Base-by-base conservation (phyloP, 2,888 invertebrate genomes). In the Amblyjoppa proteus region DNA sequence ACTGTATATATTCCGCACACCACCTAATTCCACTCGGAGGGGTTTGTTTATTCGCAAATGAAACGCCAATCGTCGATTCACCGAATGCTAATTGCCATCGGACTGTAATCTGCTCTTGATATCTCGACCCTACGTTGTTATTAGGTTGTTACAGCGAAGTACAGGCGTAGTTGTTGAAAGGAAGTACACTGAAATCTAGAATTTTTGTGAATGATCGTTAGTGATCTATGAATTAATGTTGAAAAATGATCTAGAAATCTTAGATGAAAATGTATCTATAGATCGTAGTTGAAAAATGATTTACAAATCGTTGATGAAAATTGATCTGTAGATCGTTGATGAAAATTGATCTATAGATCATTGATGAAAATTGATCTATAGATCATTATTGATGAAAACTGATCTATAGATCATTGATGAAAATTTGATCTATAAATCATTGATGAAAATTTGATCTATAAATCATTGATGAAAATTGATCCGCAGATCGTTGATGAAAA, bases 11-110 rank as follows among this genome's bases (percentile, higher is more conserved):
- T 28, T 28, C 58, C 58, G 16, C 58, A 25, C 58, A 28, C 58
- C 61, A 7, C 51, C 66, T 76, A 76, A 66, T 76, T 79, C 71
- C 75, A 75, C 70, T 82, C 76, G 38, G 75, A 85, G 61, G 75
- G 81, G 58, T 82, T 85, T 82, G 79, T 80, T 82, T 76, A 76
- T 58, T 76, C 66, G 38, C 81, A 75, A 71, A 82, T 80, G 64
- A 79, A 82, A 82, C 82, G 53, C 74, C 70, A 61, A 68, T 38
- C 38, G 74, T 64, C 78, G 68, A 81, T 84, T 81, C 78, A 78
- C 58, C 56, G 56, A 69, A 70, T 78, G 77, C 70, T 79, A 82
- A 82, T 85, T 82, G 58, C 68, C 75, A 68, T 20, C 58, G 41
- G 16, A 70, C 58, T n/a, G 58, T 71, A 76, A 77, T 45, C 41